Evolutionary conservation across 2,797 vertebrate species (phyloP), one percentile per base, ranked within the genome.

Genomic region (Phoxinus dragarum): DNA sequence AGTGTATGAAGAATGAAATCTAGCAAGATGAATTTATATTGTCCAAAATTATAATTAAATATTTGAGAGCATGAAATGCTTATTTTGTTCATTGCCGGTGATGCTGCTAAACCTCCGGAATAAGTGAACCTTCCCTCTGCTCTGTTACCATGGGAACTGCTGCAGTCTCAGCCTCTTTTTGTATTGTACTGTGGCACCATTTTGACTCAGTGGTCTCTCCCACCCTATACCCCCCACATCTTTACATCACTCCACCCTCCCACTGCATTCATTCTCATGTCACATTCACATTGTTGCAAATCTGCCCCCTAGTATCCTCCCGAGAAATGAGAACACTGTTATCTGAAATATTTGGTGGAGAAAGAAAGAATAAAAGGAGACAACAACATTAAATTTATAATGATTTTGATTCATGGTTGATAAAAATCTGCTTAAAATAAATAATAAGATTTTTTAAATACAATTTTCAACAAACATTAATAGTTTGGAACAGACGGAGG

Each of bases 71-170:
- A 9, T 3, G 19, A 27, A 56, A 36, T 83, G 61, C 69, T 42
- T 42, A 1, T 52, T 68, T 44, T 59, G 49, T 49, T 80, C 27
- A 42, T 31, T 6, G 4, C 10, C 0, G 14, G 38, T 34, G 54
- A 11, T 85, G 9, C 17, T 38, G 40, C 34, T 64, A 34, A 31
- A 61, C 10, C 52, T n/a, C 31, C 6, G 23, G 34, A 52, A 36
- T 64, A n/a, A 16, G 17, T 44, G 47, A 69, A 72, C 59, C 80
- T 68, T 75, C 16, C 54, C 66, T 91, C 81, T 90, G 54, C 71
- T 94, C 92, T 90, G 95, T 96, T 96, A 94, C 96, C 91, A 96
- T 96, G 94, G 95, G 90, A 94, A 96, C 95, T 92, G 92, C 94
- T 94, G 94, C 94, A 94, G 94, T 94, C 93, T 90, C 89, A 91